Conservation (phyloP, 2,888 invertebrate genomes). For the Nemurella pictetii region DNA sequence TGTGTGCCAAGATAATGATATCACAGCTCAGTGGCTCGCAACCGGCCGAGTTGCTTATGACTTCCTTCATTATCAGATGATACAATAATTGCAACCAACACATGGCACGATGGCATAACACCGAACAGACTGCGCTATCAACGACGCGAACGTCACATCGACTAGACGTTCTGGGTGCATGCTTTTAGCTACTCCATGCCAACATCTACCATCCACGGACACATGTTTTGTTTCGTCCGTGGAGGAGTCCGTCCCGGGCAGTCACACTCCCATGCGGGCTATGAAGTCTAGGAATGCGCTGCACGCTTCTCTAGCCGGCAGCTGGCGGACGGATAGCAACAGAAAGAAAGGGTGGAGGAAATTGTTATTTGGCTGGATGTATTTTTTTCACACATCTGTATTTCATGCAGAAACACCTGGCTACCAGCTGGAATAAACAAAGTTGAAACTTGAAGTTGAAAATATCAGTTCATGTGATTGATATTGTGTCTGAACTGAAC, state of each 20-base stretch:
- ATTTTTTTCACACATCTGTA: slow-evolving; percentile 19
- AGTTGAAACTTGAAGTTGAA: not conserved
- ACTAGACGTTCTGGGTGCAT: not conserved
- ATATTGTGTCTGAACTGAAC: not conserved
- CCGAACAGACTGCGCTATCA: not conserved
- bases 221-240: too few relatives aligned
- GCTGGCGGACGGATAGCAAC: not conserved
- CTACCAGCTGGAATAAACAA: slow-evolving; percentile 13
- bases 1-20: slow-evolving; percentile 16
- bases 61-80: slow-evolving; percentile 29
- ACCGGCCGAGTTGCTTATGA: slow-evolving; percentile 9
- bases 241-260: too few relatives aligned
- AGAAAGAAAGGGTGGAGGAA: not conserved
- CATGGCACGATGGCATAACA: not conserved
- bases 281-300: not conserved
- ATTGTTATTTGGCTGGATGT: slow-evolving; percentile 11
- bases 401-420: slow-evolving; percentile 19
- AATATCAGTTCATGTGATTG: not conserved
- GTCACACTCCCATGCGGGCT: not conserved
- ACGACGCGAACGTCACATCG: not conserved
- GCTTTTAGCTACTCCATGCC: not conserved
- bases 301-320: slow-evolving; percentile 20
- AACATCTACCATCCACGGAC: not conserved
- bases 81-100: slow-evolving; percentile 12
- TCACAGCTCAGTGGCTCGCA: slow-evolving; percentile 26